Base-by-base conservation (phyloP, 2,113 vertebrate genomes). In the Nematolebias whitei region DNA sequence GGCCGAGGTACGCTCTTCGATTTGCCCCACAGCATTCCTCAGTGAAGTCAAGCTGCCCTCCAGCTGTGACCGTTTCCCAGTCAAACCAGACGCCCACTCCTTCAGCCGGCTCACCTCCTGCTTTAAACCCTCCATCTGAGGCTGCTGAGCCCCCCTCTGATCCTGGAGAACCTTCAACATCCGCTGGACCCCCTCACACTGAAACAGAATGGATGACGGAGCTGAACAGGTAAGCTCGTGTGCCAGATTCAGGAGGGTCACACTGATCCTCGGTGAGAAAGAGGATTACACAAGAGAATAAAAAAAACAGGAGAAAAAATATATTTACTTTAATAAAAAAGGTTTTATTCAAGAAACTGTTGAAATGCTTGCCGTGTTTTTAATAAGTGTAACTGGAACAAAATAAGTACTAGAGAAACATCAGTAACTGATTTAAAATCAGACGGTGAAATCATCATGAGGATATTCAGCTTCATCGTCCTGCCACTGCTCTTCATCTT, bases 141-240 rank as follows among this genome's bases (percentile, higher is more conserved):
- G 80, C 65, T 74, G 79, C 72, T 91, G 65, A 24, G 92, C 71
- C 43, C 71, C 80, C 6, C 6, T 70, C 88, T 88, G 90, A 39
- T 75, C 80, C 72, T 91, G 91, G 32, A 94, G 70, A 56, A 85
- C 88, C 67, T 92, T 87, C 90, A 94, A 51, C 63, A 93, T 51
- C 48, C 74, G 85, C 82, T 91, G 91, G 67, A 91, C 79, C 45
- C 92, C 90, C 79, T 93, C 89, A 81, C 94, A 95, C 97, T 99
- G 76, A 70, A 91, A 83, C 11, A 43, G 44, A 39, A n/a, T n/a
- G n/a, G n/a, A n/a, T n/a, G n/a, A n/a, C n/a, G 32, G 14, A 40
- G 39, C 7, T 5, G 43, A 4, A 22, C 7, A 14, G 10, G 1
- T 4, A 6, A 1, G 13, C 29, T n/a, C 15, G 19, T 12, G 38